Conservation (phyloP, 2,113 vertebrate species). For the Dendropsophus ebraccatus region DNA sequence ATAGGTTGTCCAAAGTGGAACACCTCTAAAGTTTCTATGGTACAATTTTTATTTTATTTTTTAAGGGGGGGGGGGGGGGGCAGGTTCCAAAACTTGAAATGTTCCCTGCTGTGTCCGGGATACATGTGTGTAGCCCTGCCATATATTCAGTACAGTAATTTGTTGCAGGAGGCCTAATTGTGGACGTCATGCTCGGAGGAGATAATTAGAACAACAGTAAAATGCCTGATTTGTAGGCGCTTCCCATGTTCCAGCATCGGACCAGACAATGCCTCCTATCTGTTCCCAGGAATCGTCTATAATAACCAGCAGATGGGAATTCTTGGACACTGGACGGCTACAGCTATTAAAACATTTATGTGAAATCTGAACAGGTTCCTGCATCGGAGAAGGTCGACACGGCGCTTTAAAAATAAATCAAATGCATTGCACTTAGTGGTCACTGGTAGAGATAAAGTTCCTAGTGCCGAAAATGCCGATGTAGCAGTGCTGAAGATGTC, state of each 20-base stretch:
- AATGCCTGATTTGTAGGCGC: neutral
- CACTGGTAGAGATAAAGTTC: no score
- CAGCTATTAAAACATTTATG: constrained; percentile 24
- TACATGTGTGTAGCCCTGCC: neutral
- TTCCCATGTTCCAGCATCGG: neutral
- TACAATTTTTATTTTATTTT: no score
- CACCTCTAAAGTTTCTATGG: no score
- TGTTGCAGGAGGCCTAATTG: neutral
- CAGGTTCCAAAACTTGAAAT: neutral
- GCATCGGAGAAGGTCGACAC: neutral
- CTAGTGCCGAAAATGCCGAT: neutral
- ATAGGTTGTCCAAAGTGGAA: no score
- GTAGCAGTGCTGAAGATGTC: neutral
- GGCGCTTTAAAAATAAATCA: neutral
- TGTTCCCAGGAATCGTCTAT: constrained; percentile 10
- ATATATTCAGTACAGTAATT: neutral
- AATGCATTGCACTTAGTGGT: no score
- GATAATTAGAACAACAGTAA: constrained; percentile 22
- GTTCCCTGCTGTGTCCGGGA: neutral
- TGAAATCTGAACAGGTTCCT: constrained; percentile 25
- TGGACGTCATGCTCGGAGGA: neutral
- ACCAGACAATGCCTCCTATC: constrained; percentile 30
- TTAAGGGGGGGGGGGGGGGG: no score
- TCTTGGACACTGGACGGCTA: constrained; percentile 10
- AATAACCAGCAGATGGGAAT: constrained; percentile 39